These are phyloP conservation scores for Mycetomoellerius zeteki DNA, from an alignment of 1,140 invertebrate species.

Conservation along the genomic window DNA sequence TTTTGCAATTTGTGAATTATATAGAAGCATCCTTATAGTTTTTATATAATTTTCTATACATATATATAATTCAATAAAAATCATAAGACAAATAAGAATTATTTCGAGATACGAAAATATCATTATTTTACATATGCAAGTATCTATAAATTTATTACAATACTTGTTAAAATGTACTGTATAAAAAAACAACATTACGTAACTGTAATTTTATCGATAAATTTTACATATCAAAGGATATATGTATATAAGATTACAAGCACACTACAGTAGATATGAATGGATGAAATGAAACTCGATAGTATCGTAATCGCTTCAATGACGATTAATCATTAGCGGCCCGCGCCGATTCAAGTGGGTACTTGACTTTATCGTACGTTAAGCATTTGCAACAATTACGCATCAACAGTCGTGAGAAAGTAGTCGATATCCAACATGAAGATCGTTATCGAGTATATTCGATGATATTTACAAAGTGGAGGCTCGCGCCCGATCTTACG, in stretches of 20 bases:
- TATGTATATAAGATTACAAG: neutral
- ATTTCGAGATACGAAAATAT: neutral
- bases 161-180: neutral
- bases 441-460: conserved; percentile 5
- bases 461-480: neutral
- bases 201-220: neutral
- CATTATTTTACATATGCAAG: neutral
- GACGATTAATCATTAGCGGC: conserved; percentile 48
- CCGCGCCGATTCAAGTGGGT: neutral
- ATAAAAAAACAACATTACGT: neutral
- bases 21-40: too few relatives aligned
- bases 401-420: conserved; percentile 47
- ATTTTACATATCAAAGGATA: neutral
- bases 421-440: neutral
- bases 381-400: conserved; percentile 36
- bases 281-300: neutral
- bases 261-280: neutral
- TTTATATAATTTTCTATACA: too few relatives aligned
- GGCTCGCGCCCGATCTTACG: neutral
- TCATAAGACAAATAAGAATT: neutral
- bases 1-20: too few relatives aligned
- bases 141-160: neutral
- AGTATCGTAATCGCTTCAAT: conserved; percentile 4
- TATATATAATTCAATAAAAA: neutral
- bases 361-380: conserved; percentile 36